Evolutionary conservation across 2,113 vertebrate species (phyloP), one percentile per base, ranked within the genome.

Genomic region (Triplophysa siluroides): DNA sequence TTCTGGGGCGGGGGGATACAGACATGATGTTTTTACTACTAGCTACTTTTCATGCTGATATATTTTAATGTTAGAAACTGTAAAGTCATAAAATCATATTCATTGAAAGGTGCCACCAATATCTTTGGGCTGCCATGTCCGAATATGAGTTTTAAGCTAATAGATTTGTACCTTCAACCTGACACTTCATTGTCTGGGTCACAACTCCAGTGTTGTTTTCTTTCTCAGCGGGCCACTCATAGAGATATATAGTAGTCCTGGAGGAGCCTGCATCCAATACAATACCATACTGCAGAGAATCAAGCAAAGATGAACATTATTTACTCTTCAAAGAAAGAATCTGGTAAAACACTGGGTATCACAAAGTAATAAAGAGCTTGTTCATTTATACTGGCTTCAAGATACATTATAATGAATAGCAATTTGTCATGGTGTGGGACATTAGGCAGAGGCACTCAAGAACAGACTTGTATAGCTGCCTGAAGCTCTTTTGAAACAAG

Each of bases 251-350:
- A 0, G 90, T 97, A 23, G 97, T 98, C 14, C 94, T 93, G 63
- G 97, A 96, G 2, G 97, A 98, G n/a, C 97, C 97, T 0, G 96
- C 94, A 62, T 99, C 97, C 71, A 98, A 91, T 61, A 99, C 97
- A 38, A 99, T 93, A 21, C 97, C 97, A 68, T 96, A 98, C 97
- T 99, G 82, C 33, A 81, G 10, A 74, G 21, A 80, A 16, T 38
- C 8, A 82, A 78, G 9, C 26, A 24, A 73, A 41, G 26, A 72
- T 11, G 4, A 19, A 38, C 50, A 61, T 29, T 47, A 13, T 62
- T 41, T 18, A 47, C 16, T n/a, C 23, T 38, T 18, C 16, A 1
- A 62, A 61, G 41, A 14, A 24, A 63, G 72, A 6, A 12, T 54
- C 14, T 45, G 19, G 19, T 21, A 19, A 21, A n/a, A 58, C 8